Conservation (phyloP, 2,113 vertebrate species). For the Platysteira castanea region DNA sequence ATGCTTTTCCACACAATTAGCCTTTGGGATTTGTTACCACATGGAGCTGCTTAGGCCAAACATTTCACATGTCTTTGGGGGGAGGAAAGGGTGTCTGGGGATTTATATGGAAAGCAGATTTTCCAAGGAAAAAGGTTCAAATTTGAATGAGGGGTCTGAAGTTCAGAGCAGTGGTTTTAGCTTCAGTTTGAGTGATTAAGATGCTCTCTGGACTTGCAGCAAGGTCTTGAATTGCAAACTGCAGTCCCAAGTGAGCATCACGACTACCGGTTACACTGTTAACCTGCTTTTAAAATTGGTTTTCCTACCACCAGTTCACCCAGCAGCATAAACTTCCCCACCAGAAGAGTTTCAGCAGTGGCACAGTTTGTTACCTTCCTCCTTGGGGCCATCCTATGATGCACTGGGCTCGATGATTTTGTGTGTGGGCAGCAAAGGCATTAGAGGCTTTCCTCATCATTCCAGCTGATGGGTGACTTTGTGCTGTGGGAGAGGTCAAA, state of each 20-base stretch:
- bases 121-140: neutral
- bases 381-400: neutral
- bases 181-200: neutral
- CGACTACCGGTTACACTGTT: fast-evolving
- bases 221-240: neutral
- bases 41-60: conserved; percentile 42
- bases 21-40: conserved; percentile 57
- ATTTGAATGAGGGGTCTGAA: neutral
- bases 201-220: neutral
- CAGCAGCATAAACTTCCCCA: neutral
- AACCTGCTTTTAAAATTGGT: neutral
- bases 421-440: neutral
- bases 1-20: conserved; percentile 55
- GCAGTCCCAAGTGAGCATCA: neutral
- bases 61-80: neutral
- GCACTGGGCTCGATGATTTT: neutral
- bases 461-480: neutral
- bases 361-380: neutral
- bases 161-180: neutral
- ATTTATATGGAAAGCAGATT: conserved; percentile 32
- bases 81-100: neutral
- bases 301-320: neutral
- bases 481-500: neutral
- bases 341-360: neutral
- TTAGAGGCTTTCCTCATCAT: neutral